Evolutionary conservation across 2,797 vertebrate genomes (phyloP).

Genomic region (Gobionotothen gibberifrons): DNA sequence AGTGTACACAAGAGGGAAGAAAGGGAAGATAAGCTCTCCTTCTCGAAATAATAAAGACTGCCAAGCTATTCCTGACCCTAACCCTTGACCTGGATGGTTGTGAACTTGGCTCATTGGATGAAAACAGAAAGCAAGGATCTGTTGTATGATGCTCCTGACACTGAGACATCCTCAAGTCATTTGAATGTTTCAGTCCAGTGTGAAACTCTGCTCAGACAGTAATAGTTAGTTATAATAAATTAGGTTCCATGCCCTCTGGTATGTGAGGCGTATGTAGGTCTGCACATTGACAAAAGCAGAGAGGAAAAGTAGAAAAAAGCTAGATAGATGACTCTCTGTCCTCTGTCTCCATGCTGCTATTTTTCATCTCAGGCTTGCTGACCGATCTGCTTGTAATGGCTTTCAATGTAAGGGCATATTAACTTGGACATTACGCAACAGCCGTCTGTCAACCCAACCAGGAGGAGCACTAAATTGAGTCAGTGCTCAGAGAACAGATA

Average conservation of each 20-base stretch:
- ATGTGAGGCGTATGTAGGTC: background rate
- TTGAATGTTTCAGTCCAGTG: background rate
- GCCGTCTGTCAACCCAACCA: conserved; percentile 28
- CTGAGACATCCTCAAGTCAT: background rate
- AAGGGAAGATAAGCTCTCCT: background rate
- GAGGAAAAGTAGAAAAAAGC: background rate
- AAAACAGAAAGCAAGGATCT: background rate
- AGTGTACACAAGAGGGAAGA: background rate
- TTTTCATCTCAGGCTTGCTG: conserved; percentile 4
- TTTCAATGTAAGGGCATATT: conserved; percentile 53
- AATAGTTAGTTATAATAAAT: background rate
- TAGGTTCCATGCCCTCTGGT: background rate
- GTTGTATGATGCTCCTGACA: background rate
- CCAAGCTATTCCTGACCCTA: background rate
- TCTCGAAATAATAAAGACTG: background rate
- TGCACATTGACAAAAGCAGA: conserved; percentile 4
- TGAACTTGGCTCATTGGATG: background rate
- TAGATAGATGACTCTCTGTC: background rate
- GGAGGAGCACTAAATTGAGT: conserved; percentile 34
- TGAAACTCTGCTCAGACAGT: background rate
- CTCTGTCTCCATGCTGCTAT: background rate
- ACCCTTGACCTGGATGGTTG: background rate
- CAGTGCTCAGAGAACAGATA: conserved; percentile 28
- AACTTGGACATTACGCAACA: conserved; percentile 40
- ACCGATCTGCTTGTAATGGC: conserved; percentile 8